These are phyloP conservation scores for Lepilemur septentrionalis DNA, from an alignment of 2,797 vertebrate species.

Conservation along the genomic window DNA sequence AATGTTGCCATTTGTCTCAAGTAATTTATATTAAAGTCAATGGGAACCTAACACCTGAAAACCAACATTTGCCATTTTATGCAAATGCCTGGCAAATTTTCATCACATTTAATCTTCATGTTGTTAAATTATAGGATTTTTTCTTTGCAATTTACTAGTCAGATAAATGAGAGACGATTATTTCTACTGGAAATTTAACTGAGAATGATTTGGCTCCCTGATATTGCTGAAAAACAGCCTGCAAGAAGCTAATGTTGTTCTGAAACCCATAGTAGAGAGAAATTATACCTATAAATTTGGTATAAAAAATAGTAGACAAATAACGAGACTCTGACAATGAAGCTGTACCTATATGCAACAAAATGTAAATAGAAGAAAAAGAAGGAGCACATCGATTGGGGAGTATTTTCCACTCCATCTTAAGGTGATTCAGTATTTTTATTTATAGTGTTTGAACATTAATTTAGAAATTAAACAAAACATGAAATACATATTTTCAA, in stretches of 20 bases:
- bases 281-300: constrained; percentile 45
- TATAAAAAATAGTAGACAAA: constrained; percentile 24
- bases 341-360: neutral
- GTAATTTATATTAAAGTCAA: constrained; percentile 71
- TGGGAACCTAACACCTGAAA: constrained; percentile 58
- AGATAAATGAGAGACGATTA: constrained; percentile 66
- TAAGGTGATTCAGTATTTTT: neutral
- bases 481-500: neutral
- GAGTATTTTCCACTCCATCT: neutral
- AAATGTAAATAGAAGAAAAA: neutral
- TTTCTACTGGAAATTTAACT: constrained; percentile 57
- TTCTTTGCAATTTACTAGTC: constrained; percentile 60
- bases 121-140: constrained; percentile 42
- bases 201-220: constrained; percentile 44
- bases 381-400: neutral
- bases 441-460: neutral
- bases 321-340: neutral
- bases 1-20: constrained; percentile 46
- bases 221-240: constrained; percentile 31
- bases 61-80: constrained; percentile 63
- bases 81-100: constrained; percentile 62
- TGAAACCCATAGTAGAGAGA: constrained; percentile 15
- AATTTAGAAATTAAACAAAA: constrained; percentile 7
- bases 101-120: constrained; percentile 63
- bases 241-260: constrained; percentile 47